Conservation (phyloP, 2,113 vertebrate genomes). For the Terrapene triunguis region DNA sequence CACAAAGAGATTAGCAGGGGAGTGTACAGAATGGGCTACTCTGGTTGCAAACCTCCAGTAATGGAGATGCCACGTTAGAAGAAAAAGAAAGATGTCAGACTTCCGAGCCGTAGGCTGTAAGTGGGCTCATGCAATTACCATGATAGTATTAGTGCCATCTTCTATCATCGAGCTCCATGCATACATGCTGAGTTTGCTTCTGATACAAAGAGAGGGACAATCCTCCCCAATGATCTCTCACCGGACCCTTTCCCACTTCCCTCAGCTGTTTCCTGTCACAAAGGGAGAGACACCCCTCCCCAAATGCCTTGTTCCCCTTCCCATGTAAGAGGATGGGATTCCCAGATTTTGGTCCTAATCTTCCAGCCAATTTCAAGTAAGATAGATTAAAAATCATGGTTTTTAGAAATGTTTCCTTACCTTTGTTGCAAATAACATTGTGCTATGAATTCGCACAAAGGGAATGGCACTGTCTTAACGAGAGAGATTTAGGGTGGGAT, state of each 20-base stretch:
- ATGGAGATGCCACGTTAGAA: background rate
- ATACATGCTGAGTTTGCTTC: background rate
- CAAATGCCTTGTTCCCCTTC: background rate
- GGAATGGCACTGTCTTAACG: background rate
- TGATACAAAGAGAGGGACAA: background rate
- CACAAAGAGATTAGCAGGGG: background rate
- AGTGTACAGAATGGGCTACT: background rate
- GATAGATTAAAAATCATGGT: background rate
- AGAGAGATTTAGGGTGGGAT: background rate
- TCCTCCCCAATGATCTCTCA: background rate
- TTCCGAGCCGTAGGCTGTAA: background rate
- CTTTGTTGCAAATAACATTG: background rate
- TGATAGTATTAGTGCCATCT: background rate
- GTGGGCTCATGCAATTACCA: background rate
- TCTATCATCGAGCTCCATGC: background rate
- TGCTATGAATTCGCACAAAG: background rate
- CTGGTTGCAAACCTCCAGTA: background rate
- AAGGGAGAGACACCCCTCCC: background rate
- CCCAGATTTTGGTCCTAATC: background rate
- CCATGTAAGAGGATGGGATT: background rate
- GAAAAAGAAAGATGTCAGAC: background rate
- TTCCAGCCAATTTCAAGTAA: background rate
- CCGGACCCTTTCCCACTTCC: background rate
- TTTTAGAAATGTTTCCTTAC: background rate
- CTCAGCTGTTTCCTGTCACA: background rate